Percentiles rank a stretch among this genome's conserved stretches.
Conservation (phyloP, 2,888 invertebrate species). For the Hedychridium roseum region DNA sequence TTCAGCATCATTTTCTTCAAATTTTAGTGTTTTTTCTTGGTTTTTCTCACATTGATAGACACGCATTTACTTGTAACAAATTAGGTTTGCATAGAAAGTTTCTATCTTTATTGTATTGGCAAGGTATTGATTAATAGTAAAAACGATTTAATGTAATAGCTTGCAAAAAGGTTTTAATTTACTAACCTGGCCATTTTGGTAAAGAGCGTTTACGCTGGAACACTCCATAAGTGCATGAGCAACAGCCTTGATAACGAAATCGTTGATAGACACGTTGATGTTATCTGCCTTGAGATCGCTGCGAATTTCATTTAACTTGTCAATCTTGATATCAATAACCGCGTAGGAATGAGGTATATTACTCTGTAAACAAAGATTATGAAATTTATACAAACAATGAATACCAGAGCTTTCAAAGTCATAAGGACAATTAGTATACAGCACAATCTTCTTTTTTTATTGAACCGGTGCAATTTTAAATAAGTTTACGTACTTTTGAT, state of each 20-base stretch:
- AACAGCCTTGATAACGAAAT: conserved; percentile 72
- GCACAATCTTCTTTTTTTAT: no score
- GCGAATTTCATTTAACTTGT: conserved; percentile 65
- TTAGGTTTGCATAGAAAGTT: no score
- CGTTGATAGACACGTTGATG: conserved; percentile 71
- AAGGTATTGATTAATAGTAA: no score
- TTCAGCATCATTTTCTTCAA: conserved; percentile 1
- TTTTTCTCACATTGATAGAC: no score
- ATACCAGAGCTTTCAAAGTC: no score
- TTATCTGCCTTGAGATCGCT: conserved; percentile 66
- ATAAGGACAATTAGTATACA: no score
- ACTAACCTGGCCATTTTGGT: conserved; percentile 63
- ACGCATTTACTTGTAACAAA: no score
- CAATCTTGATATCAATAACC: conserved; percentile 67
- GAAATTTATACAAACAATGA: no score
- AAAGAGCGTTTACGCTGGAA: conserved; percentile 65
- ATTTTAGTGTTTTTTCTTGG: neutral
- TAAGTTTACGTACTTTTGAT: conserved; percentile 66
- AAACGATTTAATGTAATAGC: no score
- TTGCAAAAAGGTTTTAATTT: neutral
- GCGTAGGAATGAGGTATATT: conserved; percentile 74
- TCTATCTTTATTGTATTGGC: no score
- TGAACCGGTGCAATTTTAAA: no score
- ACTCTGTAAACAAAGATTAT: conserved; percentile 64
- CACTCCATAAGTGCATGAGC: conserved; percentile 68